Conservation (phyloP, 2,888 invertebrate genomes). For the Heliconius hortense region DNA sequence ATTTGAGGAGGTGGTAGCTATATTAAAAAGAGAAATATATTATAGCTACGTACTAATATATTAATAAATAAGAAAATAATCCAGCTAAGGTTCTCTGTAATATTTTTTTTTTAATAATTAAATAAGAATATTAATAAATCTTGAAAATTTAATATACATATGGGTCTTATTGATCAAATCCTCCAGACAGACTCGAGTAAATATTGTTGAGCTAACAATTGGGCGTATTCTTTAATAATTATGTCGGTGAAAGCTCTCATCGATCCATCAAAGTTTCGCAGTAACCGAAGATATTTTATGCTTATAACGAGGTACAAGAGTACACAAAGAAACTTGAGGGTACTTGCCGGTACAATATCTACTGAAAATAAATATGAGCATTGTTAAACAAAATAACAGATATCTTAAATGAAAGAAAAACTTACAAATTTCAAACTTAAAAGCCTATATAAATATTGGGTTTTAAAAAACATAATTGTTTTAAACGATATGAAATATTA, state of each 20-base stretch:
- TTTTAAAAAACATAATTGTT: conserved; percentile 1
- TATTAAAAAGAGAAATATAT: conserved; percentile 12
- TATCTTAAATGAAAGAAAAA: conserved; percentile 15
- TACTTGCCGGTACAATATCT: conserved; percentile 12
- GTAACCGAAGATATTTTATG: conserved; percentile 27
- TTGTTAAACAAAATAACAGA: conserved; percentile 18
- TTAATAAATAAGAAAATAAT: background rate
- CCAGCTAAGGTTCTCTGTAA: background rate
- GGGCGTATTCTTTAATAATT: conserved; percentile 38
- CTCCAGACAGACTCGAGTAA: conserved; percentile 24
- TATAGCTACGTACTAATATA: background rate
- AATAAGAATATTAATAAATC: conserved; percentile 17
- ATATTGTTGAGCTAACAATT: conserved; percentile 32
- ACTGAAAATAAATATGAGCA: conserved; percentile 16
- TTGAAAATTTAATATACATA: conserved; percentile 28
- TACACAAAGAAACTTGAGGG: conserved; percentile 27
- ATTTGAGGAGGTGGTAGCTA: conserved; percentile 60
- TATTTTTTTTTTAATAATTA: background rate
- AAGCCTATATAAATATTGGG: background rate
- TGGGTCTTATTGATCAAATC: conserved; percentile 29
- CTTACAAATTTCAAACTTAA: background rate
- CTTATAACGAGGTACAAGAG: conserved; percentile 25
- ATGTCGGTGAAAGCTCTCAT: conserved; percentile 32
- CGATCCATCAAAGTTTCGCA: conserved; percentile 38
- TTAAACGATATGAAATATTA: background rate